Conservation (phyloP, 2,888 invertebrate genomes). For the Heteromurus nitidus region DNA sequence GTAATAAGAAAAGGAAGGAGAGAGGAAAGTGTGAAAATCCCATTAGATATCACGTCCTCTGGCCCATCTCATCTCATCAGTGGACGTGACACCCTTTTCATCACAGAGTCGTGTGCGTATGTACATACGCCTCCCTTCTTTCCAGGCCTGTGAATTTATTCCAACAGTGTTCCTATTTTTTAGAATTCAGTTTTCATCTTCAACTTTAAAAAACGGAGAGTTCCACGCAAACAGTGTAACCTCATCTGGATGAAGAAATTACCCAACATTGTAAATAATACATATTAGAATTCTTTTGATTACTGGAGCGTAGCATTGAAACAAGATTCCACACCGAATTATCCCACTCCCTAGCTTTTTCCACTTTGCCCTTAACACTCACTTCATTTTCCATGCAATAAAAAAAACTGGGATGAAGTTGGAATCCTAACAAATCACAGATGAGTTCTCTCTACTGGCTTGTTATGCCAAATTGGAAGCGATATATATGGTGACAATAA, state of each 20-base stretch:
- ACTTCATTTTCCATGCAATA: background rate
- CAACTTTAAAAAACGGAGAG: background rate
- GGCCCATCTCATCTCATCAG: constrained; percentile 51
- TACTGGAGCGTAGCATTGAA: too few relatives aligned
- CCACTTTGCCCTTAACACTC: too few relatives aligned
- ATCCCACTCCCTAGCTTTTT: too few relatives aligned
- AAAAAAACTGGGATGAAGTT: background rate
- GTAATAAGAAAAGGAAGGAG: background rate
- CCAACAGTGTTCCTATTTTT: constrained; percentile 41
- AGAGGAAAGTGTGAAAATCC: constrained; percentile 55
- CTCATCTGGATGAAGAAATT: too few relatives aligned
- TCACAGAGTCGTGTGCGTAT: constrained; percentile 44
- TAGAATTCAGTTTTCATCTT: constrained; percentile 36
- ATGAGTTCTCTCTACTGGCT: too few relatives aligned
- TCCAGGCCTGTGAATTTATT: constrained; percentile 31
- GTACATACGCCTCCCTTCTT: constrained; percentile 26
- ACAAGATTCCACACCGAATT: too few relatives aligned
- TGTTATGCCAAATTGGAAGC: too few relatives aligned
- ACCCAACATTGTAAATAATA: too few relatives aligned
- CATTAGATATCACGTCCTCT: constrained; percentile 60
- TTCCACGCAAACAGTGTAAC: too few relatives aligned
- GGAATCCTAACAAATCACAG: too few relatives aligned
- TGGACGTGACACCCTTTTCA: constrained; percentile 64
- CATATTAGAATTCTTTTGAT: too few relatives aligned
- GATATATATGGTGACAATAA: too few relatives aligned